These are phyloP conservation scores for Eptesicus fuscus DNA, from an alignment of 2,113 vertebrate species.

Conservation along the genomic window DNA sequence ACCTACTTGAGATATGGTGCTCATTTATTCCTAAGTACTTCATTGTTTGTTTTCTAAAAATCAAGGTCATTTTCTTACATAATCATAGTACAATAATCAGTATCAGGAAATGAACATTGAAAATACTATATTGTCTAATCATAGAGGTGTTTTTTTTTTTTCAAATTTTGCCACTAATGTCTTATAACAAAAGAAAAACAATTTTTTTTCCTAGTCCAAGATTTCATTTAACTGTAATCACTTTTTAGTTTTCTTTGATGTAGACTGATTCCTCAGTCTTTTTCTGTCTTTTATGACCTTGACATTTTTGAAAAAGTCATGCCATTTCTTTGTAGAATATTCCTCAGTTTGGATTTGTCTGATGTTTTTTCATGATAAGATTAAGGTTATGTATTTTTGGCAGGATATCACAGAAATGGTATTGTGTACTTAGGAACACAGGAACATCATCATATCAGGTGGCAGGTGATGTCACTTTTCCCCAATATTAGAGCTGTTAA, in stretches of 20 bases:
- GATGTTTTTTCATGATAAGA: not conserved
- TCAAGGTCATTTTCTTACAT: not conserved
- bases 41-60: not conserved
- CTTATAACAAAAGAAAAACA: not conserved
- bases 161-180: not conserved
- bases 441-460: not conserved
- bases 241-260: not conserved
- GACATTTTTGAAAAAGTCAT: constrained; percentile 28
- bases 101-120: not conserved
- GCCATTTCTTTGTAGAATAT: not conserved
- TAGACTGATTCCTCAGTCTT: not conserved
- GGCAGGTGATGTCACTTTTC: not conserved
- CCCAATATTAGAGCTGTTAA: not conserved
- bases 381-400: not conserved
- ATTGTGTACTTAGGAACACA: not conserved
- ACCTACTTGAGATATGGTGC: not conserved
- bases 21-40: not conserved
- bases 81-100: not conserved
- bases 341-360: not conserved
- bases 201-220: not conserved
- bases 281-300: not conserved
- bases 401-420: not conserved
- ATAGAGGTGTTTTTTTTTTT: not conserved
- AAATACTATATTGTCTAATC: not conserved
- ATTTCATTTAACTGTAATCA: not conserved